phyloP scores from a whole-genome alignment of 2,797 vertebrate genomes.

The Otus scops region DNA sequence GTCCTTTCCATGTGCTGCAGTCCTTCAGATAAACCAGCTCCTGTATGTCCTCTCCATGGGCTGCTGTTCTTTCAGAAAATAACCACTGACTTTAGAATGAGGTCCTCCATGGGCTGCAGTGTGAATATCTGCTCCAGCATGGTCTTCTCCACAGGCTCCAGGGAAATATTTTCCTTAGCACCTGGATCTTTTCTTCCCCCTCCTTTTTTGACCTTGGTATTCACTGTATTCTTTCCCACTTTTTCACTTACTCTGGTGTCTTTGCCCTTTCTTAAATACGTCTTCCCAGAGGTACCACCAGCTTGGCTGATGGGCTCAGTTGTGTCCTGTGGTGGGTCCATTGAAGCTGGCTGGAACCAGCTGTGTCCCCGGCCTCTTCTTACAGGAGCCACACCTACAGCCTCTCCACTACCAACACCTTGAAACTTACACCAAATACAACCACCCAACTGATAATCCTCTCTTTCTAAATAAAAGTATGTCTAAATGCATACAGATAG shows the following conservation, averaged over 20 bases:
- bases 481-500: not conserved
- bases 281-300: not conserved
- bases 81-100: not conserved
- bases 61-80: not conserved
- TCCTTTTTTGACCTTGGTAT: not conserved
- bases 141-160: not conserved
- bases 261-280: not conserved
- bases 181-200: not conserved
- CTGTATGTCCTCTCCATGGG: accelerated
- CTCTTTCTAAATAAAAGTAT: not conserved
- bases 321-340: not conserved
- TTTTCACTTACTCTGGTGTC: not conserved
- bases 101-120: not conserved
- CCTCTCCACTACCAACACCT: not conserved
- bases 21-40: not conserved
- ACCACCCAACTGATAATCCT: not conserved
- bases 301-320: not conserved
- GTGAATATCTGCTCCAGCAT: not conserved
- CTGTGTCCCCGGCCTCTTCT: not conserved
- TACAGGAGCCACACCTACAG: not conserved
- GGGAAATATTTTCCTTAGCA: not conserved
- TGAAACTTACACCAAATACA: not conserved
- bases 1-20: not conserved
- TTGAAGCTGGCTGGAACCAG: not conserved
- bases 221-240: not conserved